phyloP scores from a whole-genome alignment of 2,797 vertebrate genomes.

The Botia kubotai region DNA sequence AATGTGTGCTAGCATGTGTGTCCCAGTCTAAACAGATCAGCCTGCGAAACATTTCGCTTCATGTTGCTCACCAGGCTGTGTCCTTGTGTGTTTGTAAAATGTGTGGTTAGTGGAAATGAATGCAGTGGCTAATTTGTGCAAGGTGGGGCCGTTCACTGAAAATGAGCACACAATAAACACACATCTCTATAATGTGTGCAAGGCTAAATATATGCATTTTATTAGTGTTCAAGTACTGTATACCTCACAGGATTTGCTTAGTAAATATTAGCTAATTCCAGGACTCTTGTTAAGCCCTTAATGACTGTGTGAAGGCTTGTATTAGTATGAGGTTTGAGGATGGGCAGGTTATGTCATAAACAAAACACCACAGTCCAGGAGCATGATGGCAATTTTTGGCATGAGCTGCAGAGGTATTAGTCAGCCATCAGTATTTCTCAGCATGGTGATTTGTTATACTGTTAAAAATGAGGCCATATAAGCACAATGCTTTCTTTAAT shows the following conservation, averaged over 20 bases:
- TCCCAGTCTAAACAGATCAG: background rate
- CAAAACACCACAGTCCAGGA: background rate
- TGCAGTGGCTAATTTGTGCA: constrained; percentile 65
- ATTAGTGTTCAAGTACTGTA: background rate
- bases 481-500: background rate
- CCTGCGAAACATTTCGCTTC: background rate
- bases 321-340: constrained; percentile 25
- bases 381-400: background rate
- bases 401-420: background rate
- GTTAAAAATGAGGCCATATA: background rate
- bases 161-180: constrained; percentile 55
- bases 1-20: background rate
- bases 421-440: background rate
- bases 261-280: background rate
- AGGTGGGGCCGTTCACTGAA: constrained; percentile 67
- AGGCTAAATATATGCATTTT: background rate
- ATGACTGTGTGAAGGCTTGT: constrained; percentile 16
- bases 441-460: too few species aligned
- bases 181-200: background rate
- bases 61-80: constrained; percentile 64
- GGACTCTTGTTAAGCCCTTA: constrained; percentile 16
- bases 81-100: constrained; percentile 57
- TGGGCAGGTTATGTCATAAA: constrained; percentile 8
- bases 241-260: background rate
- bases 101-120: constrained; percentile 67